These are phyloP conservation scores for Muricea muricata DNA, from an alignment of 92 coral and sea anemone species.

Conservation along the genomic window DNA sequence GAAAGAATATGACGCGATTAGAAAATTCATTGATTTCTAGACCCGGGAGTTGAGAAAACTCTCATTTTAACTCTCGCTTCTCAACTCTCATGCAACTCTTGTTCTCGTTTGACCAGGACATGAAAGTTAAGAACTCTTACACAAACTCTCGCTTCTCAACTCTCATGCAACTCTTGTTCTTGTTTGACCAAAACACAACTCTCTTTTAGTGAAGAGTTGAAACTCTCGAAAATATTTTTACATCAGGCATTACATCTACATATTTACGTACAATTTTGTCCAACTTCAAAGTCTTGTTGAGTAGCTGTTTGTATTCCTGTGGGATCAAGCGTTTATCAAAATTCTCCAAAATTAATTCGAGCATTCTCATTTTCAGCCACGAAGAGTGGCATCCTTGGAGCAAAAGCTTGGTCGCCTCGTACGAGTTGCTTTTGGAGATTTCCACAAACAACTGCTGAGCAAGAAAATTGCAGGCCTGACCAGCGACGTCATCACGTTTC, in stretches of 20 bases:
- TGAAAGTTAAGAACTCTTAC: no score
- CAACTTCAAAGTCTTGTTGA: constrained; percentile 64
- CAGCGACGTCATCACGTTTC: neutral
- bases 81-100: no score
- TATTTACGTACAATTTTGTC: constrained; percentile 86
- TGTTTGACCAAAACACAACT: no score
- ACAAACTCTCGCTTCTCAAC: no score
- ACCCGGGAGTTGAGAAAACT: no score
- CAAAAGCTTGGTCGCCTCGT: constrained; percentile 65
- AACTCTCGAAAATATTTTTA: no score
- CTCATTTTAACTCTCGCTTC: no score
- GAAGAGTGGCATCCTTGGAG: constrained; percentile 77
- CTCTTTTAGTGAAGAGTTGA: no score
- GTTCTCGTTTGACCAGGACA: no score
- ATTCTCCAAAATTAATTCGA: constrained; percentile 73
- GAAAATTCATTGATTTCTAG: neutral
- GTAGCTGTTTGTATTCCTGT: constrained; percentile 62
- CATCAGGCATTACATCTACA: no score
- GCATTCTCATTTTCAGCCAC: constrained; percentile 82
- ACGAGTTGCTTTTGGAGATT: constrained; percentile 57
- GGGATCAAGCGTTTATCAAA: constrained; percentile 83
- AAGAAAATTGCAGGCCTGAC: constrained; percentile 59
- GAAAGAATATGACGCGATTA: neutral
- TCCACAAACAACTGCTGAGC: constrained; percentile 78
- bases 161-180: no score